Evolutionary conservation across 2,888 invertebrate genomes (phyloP).

Genomic region (Ichneumon xanthorius): DNA sequence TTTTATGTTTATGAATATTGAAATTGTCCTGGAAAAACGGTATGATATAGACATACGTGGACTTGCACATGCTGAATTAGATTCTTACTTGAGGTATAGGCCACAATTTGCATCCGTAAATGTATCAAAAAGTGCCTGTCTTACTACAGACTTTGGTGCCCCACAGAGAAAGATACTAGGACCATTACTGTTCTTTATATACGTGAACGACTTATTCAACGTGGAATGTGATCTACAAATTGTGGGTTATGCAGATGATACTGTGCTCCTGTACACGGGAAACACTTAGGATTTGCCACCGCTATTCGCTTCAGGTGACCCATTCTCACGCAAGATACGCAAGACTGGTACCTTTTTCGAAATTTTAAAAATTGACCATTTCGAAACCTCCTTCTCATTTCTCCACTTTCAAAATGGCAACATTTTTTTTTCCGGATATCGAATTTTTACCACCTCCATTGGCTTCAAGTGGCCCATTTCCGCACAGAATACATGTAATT

Average conservation of each 20-base stretch:
- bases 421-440: too few species aligned
- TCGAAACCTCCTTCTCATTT: too few species aligned
- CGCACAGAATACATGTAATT: too few species aligned
- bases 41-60: neutral
- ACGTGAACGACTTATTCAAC: conserved; percentile 13
- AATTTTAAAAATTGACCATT: too few species aligned
- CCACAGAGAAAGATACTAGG: conserved; percentile 14
- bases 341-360: too few species aligned
- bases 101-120: neutral
- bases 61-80: neutral
- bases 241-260: neutral
- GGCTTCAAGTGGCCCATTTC: too few species aligned
- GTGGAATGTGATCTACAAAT: neutral
- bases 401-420: too few species aligned
- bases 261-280: neutral
- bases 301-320: too few species aligned
- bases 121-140: neutral
- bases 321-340: too few species aligned
- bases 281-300: neutral
- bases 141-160: neutral
- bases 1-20: neutral
- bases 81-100: neutral
- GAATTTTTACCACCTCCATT: too few species aligned
- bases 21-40: conserved; percentile 11
- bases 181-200: neutral